Conservation (phyloP, 1,140 invertebrate genomes). For the Bombus ignitus region DNA sequence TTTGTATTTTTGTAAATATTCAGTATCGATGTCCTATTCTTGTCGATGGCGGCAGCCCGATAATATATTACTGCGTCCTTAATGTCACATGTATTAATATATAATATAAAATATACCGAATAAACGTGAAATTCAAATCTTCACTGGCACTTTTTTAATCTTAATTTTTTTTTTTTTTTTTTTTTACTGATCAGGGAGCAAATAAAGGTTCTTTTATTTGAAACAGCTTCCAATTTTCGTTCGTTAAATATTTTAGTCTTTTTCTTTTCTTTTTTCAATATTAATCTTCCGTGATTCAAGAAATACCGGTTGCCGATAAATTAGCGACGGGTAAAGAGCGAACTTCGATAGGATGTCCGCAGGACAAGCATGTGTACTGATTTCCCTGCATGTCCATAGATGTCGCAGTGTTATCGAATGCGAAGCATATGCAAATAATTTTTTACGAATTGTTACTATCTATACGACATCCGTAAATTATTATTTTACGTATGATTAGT, state of each 20-base stretch:
- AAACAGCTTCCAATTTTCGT: background rate
- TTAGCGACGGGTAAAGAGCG: background rate
- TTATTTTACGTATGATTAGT: background rate
- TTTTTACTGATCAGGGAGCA: too few relatives aligned
- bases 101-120: slow-evolving; percentile 72
- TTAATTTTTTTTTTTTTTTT: background rate
- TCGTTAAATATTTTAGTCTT: background rate
- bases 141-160: background rate
- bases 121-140: slow-evolving; percentile 58
- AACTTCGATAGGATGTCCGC: too few relatives aligned
- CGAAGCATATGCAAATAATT: background rate
- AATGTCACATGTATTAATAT: slow-evolving; percentile 77
- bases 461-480: background rate
- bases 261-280: background rate
- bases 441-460: background rate
- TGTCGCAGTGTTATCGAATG: slow-evolving; percentile 1
- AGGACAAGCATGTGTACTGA: background rate
- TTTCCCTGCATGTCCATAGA: background rate
- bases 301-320: background rate
- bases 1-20: slow-evolving; percentile 83
- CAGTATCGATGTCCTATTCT: slow-evolving; percentile 66
- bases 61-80: slow-evolving; percentile 78
- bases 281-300: background rate
- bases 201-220: background rate
- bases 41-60: slow-evolving; percentile 51